Conservation (phyloP, 2,888 invertebrate genomes). For the Idaea aversata region DNA sequence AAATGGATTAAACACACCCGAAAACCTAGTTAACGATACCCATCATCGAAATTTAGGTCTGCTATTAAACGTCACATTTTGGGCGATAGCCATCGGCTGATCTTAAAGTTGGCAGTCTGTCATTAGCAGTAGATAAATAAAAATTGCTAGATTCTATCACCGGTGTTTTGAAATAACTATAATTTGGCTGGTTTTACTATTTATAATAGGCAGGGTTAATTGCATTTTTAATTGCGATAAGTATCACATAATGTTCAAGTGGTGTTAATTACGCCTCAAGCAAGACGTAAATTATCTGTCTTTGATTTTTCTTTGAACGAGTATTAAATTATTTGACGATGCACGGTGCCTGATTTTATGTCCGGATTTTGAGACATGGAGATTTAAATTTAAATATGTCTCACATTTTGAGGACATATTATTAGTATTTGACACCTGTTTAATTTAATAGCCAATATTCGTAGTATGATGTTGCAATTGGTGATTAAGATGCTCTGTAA, state of each 20-base stretch:
- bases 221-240: conserved; percentile 1
- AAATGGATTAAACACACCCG: too few relatives aligned
- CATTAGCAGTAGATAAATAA: too few relatives aligned
- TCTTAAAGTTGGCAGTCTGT: too few relatives aligned
- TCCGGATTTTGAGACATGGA: neutral
- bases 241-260: neutral
- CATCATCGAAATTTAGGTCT: too few relatives aligned
- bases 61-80: too few relatives aligned
- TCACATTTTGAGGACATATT: too few relatives aligned
- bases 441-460: neutral
- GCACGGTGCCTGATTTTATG: neutral
- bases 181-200: neutral
- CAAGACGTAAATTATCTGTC: neutral
- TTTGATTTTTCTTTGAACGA: neutral
- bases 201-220: neutral
- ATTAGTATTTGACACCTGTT: neutral
- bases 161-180: neutral
- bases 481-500: conserved; percentile 12
- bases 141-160: neutral
- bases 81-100: too few relatives aligned
- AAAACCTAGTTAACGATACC: too few relatives aligned
- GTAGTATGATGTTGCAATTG: neutral
- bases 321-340: neutral
- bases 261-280: neutral
- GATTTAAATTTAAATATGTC: too few relatives aligned